These are phyloP conservation scores for Carapus acus DNA, from an alignment of 2,797 vertebrate genomes.

Conservation along the genomic window DNA sequence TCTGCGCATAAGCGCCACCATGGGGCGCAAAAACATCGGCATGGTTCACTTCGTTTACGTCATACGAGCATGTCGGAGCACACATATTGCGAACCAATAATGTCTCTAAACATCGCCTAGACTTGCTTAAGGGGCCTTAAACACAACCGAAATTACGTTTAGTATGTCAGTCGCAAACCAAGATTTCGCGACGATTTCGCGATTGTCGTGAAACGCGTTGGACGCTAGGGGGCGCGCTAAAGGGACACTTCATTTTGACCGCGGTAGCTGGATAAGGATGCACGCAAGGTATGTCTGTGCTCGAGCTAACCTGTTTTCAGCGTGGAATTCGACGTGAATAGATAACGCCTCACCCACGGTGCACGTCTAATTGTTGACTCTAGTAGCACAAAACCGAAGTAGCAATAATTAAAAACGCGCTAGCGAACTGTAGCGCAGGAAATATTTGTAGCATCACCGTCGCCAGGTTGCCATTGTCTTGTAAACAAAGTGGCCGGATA, in stretches of 20 bases:
- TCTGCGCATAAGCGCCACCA: constrained; percentile 73
- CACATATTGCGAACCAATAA: too few species aligned
- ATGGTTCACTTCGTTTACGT: too few species aligned
- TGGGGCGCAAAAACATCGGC: too few species aligned
- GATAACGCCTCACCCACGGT: not conserved
- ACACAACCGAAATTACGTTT: too few species aligned
- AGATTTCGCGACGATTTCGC: too few species aligned
- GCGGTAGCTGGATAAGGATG: constrained; percentile 45
- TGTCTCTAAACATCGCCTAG: too few species aligned
- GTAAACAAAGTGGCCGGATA: constrained; percentile 63
- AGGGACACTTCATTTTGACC: constrained; percentile 30
- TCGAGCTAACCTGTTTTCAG: constrained; percentile 13
- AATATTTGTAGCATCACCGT: constrained; percentile 7
- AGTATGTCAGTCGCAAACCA: too few species aligned
- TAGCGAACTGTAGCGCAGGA: not conserved
- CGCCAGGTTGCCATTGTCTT: constrained; percentile 62
- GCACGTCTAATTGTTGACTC: too few species aligned
- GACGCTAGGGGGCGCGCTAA: constrained; percentile 55
- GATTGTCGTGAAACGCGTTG: not conserved
- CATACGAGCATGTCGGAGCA: too few species aligned
- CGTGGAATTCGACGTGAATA: not conserved
- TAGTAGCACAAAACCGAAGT: not conserved
- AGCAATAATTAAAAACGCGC: not conserved
- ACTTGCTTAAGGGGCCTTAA: too few species aligned
- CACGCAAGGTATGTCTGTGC: constrained; percentile 44